Base-by-base conservation (phyloP, 1,140 invertebrate species). In the Amphibalanus amphitrite region DNA sequence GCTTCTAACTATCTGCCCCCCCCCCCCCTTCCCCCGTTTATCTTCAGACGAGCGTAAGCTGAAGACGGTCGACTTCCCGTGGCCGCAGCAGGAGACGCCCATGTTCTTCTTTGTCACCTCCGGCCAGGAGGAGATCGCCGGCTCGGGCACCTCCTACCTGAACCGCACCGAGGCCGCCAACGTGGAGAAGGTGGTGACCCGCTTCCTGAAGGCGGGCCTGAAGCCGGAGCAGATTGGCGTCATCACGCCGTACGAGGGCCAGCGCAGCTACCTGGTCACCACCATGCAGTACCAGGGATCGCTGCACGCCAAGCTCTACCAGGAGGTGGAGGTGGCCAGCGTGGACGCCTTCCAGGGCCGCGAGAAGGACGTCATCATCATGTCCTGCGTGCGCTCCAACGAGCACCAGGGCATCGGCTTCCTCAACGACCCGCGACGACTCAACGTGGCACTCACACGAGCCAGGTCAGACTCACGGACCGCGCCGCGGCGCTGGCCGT, bases 211-310 rank as follows among this genome's bases (percentile, higher is more conserved):
- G 76, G 91, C 90, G 17, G 96, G 97, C 8, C 89, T 99, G 0
- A 92, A 95, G 77, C 96, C 97, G 0, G 94, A 97, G 76, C 97
- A 99, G 80, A 99, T 99, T 71, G 97, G 97, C n/a, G 93, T 99
- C 30, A 97, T 99, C 67, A 99, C 97, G 0, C 97, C 97, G 0
- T 99, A 99, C 75, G 97, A 99, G 82, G 95, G 97, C 0, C 97
- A 99, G 79, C 82, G 97, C n/a, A 95, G 96, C 0, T 99, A 97
- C 81, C 82, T 99, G 69, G 96, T 90, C 70, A 75, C 99, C 77
- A 96, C 98, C 77, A 98, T 99, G 95, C 96, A 99, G 79, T 97
- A 97, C 78, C 96, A 97, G 81, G 97, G 97, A 8, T 91, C 93
- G 3, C 82, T 99, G 15, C 95, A 98, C 78, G 89, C 93, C 10